These are phyloP conservation scores for Moxostoma hubbsi DNA, from an alignment of 2,797 vertebrate genomes.

Conservation along the genomic window DNA sequence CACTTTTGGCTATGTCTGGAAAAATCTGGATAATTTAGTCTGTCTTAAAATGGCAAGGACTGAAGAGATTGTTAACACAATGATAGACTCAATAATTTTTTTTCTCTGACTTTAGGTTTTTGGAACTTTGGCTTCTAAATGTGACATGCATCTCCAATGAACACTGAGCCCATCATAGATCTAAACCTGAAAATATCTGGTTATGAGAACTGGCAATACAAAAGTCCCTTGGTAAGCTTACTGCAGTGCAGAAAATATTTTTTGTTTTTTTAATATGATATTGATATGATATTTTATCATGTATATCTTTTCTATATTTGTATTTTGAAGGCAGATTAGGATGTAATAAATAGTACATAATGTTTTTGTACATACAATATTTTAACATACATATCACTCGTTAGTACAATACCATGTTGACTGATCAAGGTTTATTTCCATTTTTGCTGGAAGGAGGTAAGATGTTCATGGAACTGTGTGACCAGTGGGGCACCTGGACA, in stretches of 20 bases:
- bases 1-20: conserved; percentile 1
- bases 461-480: conserved; percentile 80
- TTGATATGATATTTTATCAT: background rate
- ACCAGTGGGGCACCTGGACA: conserved; percentile 72
- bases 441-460: conserved; percentile 72
- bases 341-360: too few relatives aligned
- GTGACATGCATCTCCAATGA: conserved; percentile 42
- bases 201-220: conserved; percentile 76
- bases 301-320: background rate
- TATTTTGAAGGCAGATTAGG: background rate
- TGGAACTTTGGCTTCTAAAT: conserved; percentile 51
- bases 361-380: too few relatives aligned
- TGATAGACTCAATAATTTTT: conserved; percentile 13
- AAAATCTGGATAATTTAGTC: conserved; percentile 1
- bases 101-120: conserved; percentile 56
- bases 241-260: too few relatives aligned
- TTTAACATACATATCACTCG: background rate
- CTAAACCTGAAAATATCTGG: conserved; percentile 69
- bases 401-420: too few relatives aligned
- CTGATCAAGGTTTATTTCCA: background rate
- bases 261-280: background rate
- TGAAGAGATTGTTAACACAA: conserved; percentile 15
- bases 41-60: conserved; percentile 10
- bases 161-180: conserved; percentile 60
- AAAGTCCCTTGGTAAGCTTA: conserved; percentile 67